phyloP scores from a whole-genome alignment of 2,113 vertebrate genomes.

The Amphilophus citrinellus region DNA sequence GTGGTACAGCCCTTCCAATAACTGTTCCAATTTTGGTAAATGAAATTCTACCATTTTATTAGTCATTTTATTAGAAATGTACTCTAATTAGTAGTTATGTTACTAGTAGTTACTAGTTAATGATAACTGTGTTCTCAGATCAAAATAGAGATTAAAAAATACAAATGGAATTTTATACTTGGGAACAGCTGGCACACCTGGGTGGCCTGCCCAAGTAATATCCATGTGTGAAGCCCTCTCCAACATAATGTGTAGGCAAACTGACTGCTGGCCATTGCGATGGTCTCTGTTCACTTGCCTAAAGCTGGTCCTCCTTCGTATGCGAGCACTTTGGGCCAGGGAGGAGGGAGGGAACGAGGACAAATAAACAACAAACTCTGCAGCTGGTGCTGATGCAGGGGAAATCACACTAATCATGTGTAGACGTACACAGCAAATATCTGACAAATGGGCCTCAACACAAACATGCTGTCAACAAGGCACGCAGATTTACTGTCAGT shows the following conservation, averaged over 20 bases:
- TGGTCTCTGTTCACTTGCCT: not conserved
- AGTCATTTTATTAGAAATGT: too few species aligned
- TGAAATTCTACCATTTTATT: too few species aligned
- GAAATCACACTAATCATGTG: slow-evolving; percentile 59
- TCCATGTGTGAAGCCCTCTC: not conserved
- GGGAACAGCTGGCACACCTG: not conserved
- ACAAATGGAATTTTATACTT: not conserved
- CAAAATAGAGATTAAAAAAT: too few species aligned
- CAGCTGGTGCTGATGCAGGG: slow-evolving; percentile 49
- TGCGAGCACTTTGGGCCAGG: slow-evolving; percentile 4
- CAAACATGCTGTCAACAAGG: slow-evolving; percentile 6
- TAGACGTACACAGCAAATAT: slow-evolving; percentile 75
- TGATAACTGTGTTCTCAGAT: too few species aligned
- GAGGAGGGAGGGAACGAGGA: not conserved
- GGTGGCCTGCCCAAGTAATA: not conserved
- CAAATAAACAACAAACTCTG: slow-evolving; percentile 33
- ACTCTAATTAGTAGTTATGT: too few species aligned
- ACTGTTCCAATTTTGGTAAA: too few species aligned
- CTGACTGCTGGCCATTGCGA: not conserved
- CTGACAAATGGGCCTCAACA: not conserved
- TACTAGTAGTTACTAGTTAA: too few species aligned
- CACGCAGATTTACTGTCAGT: not conserved
- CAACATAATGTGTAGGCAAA: not conserved
- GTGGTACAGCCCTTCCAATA: too few species aligned
- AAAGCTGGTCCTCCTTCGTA: not conserved